Conservation (phyloP, 1,140 invertebrate genomes). For the Littorina saxatilis region DNA sequence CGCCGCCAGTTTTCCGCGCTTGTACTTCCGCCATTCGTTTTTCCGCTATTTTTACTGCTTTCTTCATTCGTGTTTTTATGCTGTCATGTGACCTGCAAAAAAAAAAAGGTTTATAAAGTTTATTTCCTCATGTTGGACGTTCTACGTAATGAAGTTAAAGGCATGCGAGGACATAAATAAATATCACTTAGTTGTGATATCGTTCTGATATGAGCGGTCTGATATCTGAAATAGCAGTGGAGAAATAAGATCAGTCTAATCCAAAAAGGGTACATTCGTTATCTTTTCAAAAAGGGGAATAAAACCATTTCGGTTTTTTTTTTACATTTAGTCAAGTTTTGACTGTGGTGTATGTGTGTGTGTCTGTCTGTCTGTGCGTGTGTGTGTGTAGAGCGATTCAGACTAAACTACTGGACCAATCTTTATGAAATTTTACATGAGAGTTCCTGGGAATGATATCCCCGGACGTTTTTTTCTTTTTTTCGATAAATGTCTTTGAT, state of each 20-base stretch:
- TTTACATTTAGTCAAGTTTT: neutral
- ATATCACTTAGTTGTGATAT: no score
- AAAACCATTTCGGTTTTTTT: neutral
- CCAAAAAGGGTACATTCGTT: neutral
- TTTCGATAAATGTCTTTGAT: no score
- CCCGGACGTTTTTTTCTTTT: no score
- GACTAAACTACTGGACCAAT: no score
- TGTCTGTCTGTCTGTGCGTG: no score
- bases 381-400: no score
- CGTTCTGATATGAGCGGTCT: neutral
- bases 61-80: neutral
- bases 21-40: neutral
- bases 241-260: neutral
- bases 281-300: neutral
- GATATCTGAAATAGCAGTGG: neutral
- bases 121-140: neutral
- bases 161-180: neutral
- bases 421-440: no score
- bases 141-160: neutral
- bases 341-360: no score
- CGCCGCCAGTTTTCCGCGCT: neutral
- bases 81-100: neutral
- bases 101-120: no score
- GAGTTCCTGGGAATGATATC: no score
- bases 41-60: conserved; percentile 7